phyloP scores from a whole-genome alignment of 1,140 invertebrate species.

The Centruroides vittatus region DNA sequence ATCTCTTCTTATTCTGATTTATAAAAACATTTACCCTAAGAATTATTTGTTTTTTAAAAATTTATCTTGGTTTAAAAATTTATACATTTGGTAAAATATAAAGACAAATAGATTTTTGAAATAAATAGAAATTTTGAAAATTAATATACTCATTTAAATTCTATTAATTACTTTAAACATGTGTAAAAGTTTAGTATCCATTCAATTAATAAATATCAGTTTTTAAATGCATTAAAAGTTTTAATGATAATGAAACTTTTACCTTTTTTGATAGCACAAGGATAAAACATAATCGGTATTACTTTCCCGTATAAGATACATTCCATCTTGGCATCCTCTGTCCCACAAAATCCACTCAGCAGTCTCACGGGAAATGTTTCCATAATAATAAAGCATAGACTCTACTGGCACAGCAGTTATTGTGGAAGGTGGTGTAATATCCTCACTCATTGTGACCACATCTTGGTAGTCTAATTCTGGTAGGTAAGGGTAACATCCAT shows the following conservation, averaged over 20 bases:
- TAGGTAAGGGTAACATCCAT: conserved; percentile 8
- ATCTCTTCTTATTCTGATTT: no score
- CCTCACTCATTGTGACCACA: conserved; percentile 4
- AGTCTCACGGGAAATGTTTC: conserved; percentile 33
- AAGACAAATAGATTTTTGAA: no score
- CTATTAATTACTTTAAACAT: not conserved
- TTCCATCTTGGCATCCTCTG: conserved; percentile 28
- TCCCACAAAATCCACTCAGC: conserved; percentile 30
- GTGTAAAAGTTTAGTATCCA: not conserved
- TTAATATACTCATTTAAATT: no score
- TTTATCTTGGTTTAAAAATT: no score
- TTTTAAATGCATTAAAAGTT: not conserved
- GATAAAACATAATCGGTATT: conserved; percentile 21
- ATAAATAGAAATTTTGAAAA: no score
- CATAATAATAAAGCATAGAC: conserved; percentile 30
- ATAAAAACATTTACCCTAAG: no score
- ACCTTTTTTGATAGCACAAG: conserved; percentile 29
- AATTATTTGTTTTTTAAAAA: no score
- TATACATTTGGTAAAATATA: no score
- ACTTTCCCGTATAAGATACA: conserved; percentile 32
- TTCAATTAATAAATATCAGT: not conserved
- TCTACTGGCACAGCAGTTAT: conserved; percentile 13
- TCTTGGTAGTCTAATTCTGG: conserved; percentile 10
- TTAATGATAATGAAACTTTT: conserved; percentile 13
- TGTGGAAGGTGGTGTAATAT: not conserved